These are phyloP conservation scores for Teleopsis dalmanni DNA, from an alignment of 1,140 invertebrate species.

Conservation along the genomic window DNA sequence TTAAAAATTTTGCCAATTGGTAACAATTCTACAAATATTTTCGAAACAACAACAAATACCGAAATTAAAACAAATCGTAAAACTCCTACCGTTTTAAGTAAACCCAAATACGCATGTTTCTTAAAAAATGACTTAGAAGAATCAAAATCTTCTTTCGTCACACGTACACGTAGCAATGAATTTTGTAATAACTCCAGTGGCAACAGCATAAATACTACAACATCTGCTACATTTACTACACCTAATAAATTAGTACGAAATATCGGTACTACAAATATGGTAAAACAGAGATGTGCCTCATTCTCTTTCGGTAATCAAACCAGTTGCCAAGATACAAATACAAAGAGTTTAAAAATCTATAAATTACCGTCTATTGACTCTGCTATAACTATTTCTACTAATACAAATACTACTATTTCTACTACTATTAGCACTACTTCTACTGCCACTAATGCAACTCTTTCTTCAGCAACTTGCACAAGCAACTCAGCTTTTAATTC, in stretches of 20 bases:
- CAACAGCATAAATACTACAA: not conserved
- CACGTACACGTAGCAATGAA: constrained; percentile 16
- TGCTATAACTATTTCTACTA: not conserved
- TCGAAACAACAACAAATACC: not conserved
- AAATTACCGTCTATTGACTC: not conserved
- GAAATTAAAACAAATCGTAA: constrained; percentile 17
- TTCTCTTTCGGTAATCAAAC: constrained; percentile 19
- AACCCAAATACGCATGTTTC: constrained; percentile 39
- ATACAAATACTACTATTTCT: not conserved
- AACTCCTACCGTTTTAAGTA: constrained; percentile 26
- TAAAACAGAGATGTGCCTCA: constrained; percentile 22
- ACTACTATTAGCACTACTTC: not conserved
- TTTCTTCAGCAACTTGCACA: constrained; percentile 4
- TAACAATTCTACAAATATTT: not conserved
- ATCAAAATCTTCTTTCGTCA: constrained; percentile 13
- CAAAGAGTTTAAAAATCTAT: not conserved
- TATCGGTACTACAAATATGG: too few relatives aligned
- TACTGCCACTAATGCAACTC: constrained; percentile 7
- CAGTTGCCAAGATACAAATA: not conserved
- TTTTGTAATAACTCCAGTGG: constrained; percentile 1
- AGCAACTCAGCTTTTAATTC: constrained; percentile 2
- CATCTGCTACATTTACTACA: not conserved
- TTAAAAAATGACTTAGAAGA: constrained; percentile 25
- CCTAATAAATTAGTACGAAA: too few relatives aligned
- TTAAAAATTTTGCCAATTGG: not conserved